Evolutionary conservation across 2,888 invertebrate species (phyloP), one percentile per base, ranked within the genome.

Genomic region (Sepioteuthis lessoniana): DNA sequence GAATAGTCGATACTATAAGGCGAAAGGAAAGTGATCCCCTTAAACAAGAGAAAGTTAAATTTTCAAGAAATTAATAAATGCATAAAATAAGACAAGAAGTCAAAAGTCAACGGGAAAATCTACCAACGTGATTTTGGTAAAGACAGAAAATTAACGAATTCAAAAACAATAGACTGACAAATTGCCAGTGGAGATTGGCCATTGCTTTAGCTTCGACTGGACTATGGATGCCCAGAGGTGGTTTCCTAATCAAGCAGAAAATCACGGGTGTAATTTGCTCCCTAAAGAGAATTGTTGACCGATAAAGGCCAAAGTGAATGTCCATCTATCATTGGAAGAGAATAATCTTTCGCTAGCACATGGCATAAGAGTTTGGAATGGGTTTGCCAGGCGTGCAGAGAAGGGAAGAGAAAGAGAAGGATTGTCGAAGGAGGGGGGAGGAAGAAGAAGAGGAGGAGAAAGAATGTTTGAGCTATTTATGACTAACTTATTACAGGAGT

Each of bases 281-380:
- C 76, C 76, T 76, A 76, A n/a, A 76, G 76, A n/a, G 76, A 76
- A 76, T 76, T 76, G 76, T 76, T 76, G 76, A 76, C 76, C 76
- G 76, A 76, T 76, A 76, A 76, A 76, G 76, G 76, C 16, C 76
- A 76, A 76, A n/a, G n/a, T 13, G 76, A 76, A 76, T 76, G 76
- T 35, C 76, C n/a, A 76, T 76, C 76, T 76, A 76, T 76, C 76
- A 76, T 35, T 42, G 4, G 76, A 76, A 35, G 76, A 76, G 76
- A 76, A 35, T 2, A 19, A n/a, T n/a, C n/a, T 76, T 76, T 76
- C n/a, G 76, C 76, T n/a, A 35, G n/a, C 13, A 8, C n/a, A 35
- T n/a, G n/a, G n/a, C 16, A 4, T 35, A n/a, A n/a, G n/a, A 76
- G 35, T 16, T 35, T 76, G 16, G 76, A 76, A n/a, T 10, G 35